phyloP scores from a whole-genome alignment of 1,140 invertebrate genomes.

The Periplaneta americana region DNA sequence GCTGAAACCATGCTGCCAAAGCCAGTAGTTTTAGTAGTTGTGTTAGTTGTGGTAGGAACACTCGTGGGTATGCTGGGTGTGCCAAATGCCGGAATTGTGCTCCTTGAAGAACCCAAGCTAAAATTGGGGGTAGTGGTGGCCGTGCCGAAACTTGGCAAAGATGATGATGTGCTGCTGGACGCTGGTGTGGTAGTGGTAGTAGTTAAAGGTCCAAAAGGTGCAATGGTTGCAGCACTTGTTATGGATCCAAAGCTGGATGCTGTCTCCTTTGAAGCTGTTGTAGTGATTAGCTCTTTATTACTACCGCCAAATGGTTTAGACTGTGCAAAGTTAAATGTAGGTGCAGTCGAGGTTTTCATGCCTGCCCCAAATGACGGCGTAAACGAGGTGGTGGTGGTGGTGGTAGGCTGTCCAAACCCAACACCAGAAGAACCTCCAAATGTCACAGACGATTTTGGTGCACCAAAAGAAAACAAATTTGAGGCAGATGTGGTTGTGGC shows the following conservation, averaged over 20 bases:
- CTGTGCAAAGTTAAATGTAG: neutral
- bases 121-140: constrained; percentile 19
- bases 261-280: neutral
- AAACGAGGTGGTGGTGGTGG: neutral
- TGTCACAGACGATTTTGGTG: neutral
- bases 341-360: neutral
- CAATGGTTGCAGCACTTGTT: neutral
- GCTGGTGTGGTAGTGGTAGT: constrained; percentile 15
- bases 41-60: neutral
- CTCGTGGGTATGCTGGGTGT: neutral
- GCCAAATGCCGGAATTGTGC: constrained; percentile 1
- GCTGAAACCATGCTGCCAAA: constrained; percentile 1
- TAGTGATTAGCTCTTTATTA: neutral
- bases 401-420: constrained; percentile 6
- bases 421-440: neutral
- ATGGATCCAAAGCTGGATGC: neutral
- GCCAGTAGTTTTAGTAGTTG: neutral
- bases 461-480: constrained; percentile 7
- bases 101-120: neutral
- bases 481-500: neutral
- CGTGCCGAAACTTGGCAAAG: constrained; percentile 7
- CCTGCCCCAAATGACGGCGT: neutral
- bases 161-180: no score
- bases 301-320: neutral
- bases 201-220: neutral